Evolutionary conservation across 2,888 invertebrate species (phyloP), one percentile per base, ranked within the genome.

Genomic region (Busseola fusca): DNA sequence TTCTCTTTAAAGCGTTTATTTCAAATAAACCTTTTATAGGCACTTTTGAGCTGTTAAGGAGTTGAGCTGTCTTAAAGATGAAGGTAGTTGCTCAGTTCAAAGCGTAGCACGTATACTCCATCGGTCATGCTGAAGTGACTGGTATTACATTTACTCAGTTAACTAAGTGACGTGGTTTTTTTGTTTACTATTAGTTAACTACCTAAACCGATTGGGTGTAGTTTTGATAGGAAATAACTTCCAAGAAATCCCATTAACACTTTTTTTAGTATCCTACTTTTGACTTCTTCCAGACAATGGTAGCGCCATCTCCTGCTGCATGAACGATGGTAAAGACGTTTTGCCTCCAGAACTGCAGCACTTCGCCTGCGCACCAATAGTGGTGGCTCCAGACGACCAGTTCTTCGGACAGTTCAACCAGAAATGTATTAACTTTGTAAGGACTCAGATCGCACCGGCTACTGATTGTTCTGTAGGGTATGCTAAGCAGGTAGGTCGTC

Each of bases 281-380:
- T 37, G 3, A 50, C 30, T 45, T 10, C 34, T 25, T 69, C n/a
- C 66, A 97, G 97, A 96, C 56, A 97, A 97, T 72, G 97, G 97
- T 14, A 97, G 96, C 65, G 96, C 97, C 0, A 97, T 98, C 57
- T 96, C 97, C 30, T 98, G 98, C 89, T 98, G 98, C 86, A 89
- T 95, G 0, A 89, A 94, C 7, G 96, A 97, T 50, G 98, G 97
- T 0, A 91, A 93, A 74, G 86, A 86, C 0, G 84, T 93, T 40
- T 88, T 97, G 0, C 96, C 96, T 0, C 90, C 90, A 0, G 93
- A 96, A 21, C 84, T 94, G 21, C 93, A 94, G n/a, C 97, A 97
- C 87, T 96, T 96, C 85, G 97, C 97, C 0, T 98, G 98, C 82
- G 96, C 97, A 76, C 97, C 97, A 0, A 97, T 98, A 64, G 72